These are phyloP conservation scores for Drosophila demipolita DNA, from an alignment of 2,888 invertebrate species.

Conservation along the genomic window DNA sequence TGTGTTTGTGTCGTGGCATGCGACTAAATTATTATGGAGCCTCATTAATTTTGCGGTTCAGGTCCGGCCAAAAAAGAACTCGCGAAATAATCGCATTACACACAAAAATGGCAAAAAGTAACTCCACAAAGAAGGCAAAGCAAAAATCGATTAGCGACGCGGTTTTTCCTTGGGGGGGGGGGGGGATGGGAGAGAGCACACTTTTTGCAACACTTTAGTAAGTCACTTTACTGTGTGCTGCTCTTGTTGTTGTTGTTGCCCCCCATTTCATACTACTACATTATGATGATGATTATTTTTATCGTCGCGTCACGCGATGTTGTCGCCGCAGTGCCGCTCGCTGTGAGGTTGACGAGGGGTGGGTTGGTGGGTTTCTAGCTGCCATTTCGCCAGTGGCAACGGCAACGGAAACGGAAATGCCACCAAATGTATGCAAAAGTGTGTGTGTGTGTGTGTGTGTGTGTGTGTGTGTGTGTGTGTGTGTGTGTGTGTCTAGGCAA, in stretches of 20 bases:
- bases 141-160: constrained; percentile 77
- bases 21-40: constrained; percentile 68
- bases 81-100: constrained; percentile 72
- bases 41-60: constrained; percentile 68
- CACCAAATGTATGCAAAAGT: constrained; percentile 39
- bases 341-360: constrained; percentile 7
- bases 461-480: constrained; percentile 21
- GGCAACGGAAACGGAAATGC: constrained; percentile 72
- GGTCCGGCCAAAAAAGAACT: constrained; percentile 51
- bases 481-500: constrained; percentile 40
- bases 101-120: constrained; percentile 24
- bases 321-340: constrained; percentile 62
- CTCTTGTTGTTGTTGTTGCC: neutral
- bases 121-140: constrained; percentile 18
- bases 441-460: constrained; percentile 9
- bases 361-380: constrained; percentile 12
- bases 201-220: constrained; percentile 43
- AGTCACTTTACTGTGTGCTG: constrained; percentile 32
- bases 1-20: constrained; percentile 27
- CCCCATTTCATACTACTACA: constrained; percentile 57
- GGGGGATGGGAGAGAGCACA: constrained; percentile 21
- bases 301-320: constrained; percentile 82
- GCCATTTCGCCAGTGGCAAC: constrained; percentile 37
- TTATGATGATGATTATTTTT: constrained; percentile 72
- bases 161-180: constrained; percentile 3